Conservation (phyloP, 2,113 vertebrate genomes). For the Onychostoma macrolepis region DNA sequence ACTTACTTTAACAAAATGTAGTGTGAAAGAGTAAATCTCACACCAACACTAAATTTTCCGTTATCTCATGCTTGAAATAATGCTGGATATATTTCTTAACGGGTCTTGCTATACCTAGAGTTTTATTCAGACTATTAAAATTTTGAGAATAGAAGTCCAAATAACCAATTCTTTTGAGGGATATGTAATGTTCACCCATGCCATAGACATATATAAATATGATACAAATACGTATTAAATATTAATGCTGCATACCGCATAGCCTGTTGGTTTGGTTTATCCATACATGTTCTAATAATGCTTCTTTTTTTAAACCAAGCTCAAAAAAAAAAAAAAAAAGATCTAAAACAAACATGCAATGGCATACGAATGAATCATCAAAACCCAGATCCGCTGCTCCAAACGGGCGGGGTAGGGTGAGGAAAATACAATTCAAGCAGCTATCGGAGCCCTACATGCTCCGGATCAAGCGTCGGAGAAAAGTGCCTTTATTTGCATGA, state of each 20-base stretch:
- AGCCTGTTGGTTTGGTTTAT: not conserved
- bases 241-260: not conserved
- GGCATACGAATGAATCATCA: constrained; percentile 16
- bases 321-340: not conserved
- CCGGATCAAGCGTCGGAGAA: constrained; percentile 54
- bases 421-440: constrained; percentile 34
- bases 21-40: not conserved
- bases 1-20: not conserved
- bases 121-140: not conserved
- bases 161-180: not conserved
- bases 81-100: not conserved
- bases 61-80: not conserved
- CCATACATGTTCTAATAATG: not conserved
- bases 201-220: not conserved
- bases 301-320: not conserved
- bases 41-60: not conserved
- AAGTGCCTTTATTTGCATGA: constrained; percentile 60
- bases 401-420: not conserved
- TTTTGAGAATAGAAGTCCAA: not conserved
- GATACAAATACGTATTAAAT: not conserved
- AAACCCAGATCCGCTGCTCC: not conserved
- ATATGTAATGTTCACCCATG: too few species aligned
- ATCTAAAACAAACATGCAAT: not conserved
- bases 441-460: constrained; percentile 24
- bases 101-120: not conserved